Conservation (phyloP, 1,140 invertebrate species). For the honey bee (Apis mellifera) region DNA sequence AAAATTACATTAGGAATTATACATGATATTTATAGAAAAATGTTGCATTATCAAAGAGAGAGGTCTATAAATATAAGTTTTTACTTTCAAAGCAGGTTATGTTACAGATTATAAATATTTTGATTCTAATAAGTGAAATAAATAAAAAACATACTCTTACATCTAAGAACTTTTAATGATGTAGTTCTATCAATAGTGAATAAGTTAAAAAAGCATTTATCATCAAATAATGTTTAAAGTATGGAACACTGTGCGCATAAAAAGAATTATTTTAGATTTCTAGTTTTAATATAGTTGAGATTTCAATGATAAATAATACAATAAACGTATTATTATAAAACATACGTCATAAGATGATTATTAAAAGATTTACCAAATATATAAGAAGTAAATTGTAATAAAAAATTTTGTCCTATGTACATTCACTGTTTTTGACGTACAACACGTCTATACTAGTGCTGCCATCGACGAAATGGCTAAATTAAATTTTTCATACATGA, state of each 20-base stretch:
- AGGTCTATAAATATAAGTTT: background rate
- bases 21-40: background rate
- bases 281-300: background rate
- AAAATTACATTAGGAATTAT: background rate
- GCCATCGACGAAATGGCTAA: conserved; percentile 35
- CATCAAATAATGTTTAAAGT: background rate
- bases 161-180: conserved; percentile 1
- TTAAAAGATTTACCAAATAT: conserved; percentile 6
- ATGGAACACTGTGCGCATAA: conserved; percentile 17
- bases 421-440: conserved; percentile 47
- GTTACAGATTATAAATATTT: conserved; percentile 16
- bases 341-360: background rate
- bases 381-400: background rate
- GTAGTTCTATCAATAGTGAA: background rate
- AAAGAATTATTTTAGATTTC: background rate
- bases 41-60: background rate
- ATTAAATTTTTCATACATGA: conserved; percentile 23
- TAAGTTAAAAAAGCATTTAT: background rate
- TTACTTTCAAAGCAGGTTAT: conserved; percentile 28
- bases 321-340: background rate
- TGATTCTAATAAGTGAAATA: background rate
- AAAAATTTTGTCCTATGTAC: conserved; percentile 2
- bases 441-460: conserved; percentile 36
- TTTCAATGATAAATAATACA: background rate
- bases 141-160: background rate